Conservation (phyloP, 2,113 vertebrate genomes). For the Archilochus colubris region DNA sequence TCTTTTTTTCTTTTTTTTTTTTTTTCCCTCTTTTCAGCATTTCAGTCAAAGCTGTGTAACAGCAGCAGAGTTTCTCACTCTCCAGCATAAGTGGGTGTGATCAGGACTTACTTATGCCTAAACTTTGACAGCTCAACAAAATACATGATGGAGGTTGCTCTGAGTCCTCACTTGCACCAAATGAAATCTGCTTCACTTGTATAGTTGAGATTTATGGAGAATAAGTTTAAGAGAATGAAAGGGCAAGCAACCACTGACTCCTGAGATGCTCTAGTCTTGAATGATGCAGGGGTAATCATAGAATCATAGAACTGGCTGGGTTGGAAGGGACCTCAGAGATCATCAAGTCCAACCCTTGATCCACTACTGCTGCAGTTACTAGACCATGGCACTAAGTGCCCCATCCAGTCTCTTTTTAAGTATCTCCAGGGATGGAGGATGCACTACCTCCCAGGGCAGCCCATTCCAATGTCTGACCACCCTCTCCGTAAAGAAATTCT, state of each 20-base stretch:
- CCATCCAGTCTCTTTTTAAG: too few relatives aligned
- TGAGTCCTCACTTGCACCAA: not conserved
- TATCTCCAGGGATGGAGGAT: too few relatives aligned
- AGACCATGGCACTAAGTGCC: too few relatives aligned
- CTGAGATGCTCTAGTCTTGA: not conserved
- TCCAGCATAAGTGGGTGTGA: not conserved
- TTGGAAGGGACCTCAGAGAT: too few relatives aligned
- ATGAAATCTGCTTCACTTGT: not conserved
- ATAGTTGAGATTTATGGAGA: not conserved
- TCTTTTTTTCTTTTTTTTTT: too few relatives aligned
- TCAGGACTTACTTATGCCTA: not conserved
- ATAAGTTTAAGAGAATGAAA: not conserved
- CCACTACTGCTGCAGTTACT: too few relatives aligned
- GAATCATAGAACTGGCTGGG: too few relatives aligned
- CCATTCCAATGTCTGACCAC: too few relatives aligned
- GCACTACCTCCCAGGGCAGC: too few relatives aligned
- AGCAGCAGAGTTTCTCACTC: not conserved
- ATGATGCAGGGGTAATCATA: not conserved
- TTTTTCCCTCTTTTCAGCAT: not conserved
- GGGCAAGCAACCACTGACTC: not conserved
- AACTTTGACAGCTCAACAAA: not conserved
- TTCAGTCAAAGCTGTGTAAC: not conserved
- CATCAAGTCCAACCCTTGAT: too few relatives aligned
- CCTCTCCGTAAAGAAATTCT: too few relatives aligned
- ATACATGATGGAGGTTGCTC: not conserved